Evolutionary conservation across 2,888 invertebrate genomes (phyloP), one percentile per base, ranked within the genome.

Genomic region (Anaspis maculata): DNA sequence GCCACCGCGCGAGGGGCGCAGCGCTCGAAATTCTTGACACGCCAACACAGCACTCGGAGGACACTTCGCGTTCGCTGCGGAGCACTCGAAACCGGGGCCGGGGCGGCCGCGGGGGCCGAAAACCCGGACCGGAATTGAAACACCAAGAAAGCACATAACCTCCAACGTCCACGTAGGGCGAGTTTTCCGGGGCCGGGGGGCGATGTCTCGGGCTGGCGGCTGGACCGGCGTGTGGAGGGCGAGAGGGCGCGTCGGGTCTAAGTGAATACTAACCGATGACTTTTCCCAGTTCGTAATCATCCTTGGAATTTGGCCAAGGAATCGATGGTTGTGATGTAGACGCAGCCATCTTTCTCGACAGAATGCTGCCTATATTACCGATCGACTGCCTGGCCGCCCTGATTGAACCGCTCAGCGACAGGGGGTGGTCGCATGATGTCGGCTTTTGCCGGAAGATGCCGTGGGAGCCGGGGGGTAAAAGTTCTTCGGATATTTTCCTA

Each of bases 241-340:
- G 30, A 12, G 15, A 6, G 6, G n/a, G 12, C 13, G 13, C 45
- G 45, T 34, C 31, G 25, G 27, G 49, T 40, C 45, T 39, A 33
- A 34, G 35, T 42, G 23, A 44, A 45, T 59, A 75, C 78, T 72
- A 69, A 87, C 90, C 90, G 60, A 95, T 94, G 56, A 94, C 87
- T 70, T 94, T 92, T 52, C 83, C 79, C 55, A 95, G 69, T 68
- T 91, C 90, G 69, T 95, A 95, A 66, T 89, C 88, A 61, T 89
- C 87, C 68, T 86, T 84, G 59, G 77, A 80, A 70, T 90, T 92
- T 45, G 92, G 83, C 94, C 94, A 94, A 63, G 76, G 62, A 48
- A 60, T 52, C 47, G 59, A 53, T 59, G 68, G 59, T 56, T 68
- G 69, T 48, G 69, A 68, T 56, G 66, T 67, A 56, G 68, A 66